Base-by-base conservation (phyloP, 2,888 invertebrate species). In the Cephus spinipes region DNA sequence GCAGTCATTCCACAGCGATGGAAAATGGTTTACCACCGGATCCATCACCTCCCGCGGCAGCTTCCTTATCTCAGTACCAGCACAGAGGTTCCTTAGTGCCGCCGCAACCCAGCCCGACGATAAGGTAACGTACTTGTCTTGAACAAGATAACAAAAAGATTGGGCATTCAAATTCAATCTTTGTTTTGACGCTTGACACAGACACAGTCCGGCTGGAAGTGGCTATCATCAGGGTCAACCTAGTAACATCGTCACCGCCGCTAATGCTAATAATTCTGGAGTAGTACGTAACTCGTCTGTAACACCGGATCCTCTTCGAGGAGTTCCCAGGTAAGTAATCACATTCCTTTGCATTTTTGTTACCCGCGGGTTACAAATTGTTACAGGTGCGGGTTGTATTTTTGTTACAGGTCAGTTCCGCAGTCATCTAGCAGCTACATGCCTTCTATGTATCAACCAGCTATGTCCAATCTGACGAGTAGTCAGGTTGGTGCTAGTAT, bases 11-110 rank as follows among this genome's bases (percentile, higher is more conserved):
- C 73, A 77, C 87, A 23, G 84, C 88, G 31, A 85, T 93, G 79
- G 93, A 93, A 85, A 93, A 93, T 82, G 93, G 93, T 30, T 86
- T 93, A 81, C 92, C 93, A 31, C 92, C 93, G 6, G 93, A 93
- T 83, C 91, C 92, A 11, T 91, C 90, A 11, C 91, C 92, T 77
- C 89, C 92, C 12, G 85, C 90, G 23, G 87, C 90, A 15, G 86
- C 89, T 11, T 90, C 90, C 12, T 83, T 91, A 35, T 85, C 90
- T 3, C 91, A 91, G 76, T 90, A 91, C 81, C 88, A 88, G 83
- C 91, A 91, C 81, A 82, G 92, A 84, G 88, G 91, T 78, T 86
- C 92, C 69, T 82, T 91, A 79, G 89, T 91, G 35, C 85, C 90
- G 34, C 91, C 92, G 3, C 92, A 92, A 81, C 92, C 91, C 36